phyloP scores from a whole-genome alignment of 2,797 vertebrate genomes.

The Syngnathus rostellatus region DNA sequence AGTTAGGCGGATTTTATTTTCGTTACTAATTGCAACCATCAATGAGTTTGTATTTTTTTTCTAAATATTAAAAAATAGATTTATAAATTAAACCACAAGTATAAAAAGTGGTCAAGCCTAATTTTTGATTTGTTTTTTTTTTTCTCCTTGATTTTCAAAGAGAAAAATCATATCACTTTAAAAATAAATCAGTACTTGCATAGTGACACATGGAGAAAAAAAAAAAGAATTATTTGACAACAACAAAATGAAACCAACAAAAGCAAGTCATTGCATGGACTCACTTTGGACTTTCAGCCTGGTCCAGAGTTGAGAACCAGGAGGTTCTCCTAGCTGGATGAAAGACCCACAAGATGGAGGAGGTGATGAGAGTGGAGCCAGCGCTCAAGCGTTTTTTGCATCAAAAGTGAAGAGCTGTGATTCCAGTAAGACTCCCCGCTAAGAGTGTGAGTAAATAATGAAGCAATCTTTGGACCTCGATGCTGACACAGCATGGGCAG shows the following conservation, averaged over 20 bases:
- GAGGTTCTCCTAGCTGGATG: conserved; percentile 4
- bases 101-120: not conserved
- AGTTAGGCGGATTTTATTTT: no score
- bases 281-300: not conserved
- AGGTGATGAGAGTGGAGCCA: not conserved
- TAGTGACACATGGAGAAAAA: not conserved
- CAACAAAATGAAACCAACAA: not conserved
- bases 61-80: not conserved
- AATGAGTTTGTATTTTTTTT: not conserved
- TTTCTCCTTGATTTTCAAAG: not conserved
- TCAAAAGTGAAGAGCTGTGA: conserved; percentile 29
- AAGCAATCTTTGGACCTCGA: conserved; percentile 68
- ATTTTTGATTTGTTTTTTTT: not conserved
- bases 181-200: not conserved
- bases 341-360: conserved; percentile 10
- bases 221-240: not conserved
- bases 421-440: conserved; percentile 15
- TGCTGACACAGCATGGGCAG: conserved; percentile 24
- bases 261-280: not conserved
- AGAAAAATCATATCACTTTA: not conserved
- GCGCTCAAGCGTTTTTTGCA: conserved; percentile 28
- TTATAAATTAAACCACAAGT: not conserved
- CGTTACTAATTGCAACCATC: not conserved
- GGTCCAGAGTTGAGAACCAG: not conserved
- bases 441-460: conserved; percentile 54